These are phyloP conservation scores for Apaloderma vittatum DNA, from an alignment of 2,113 vertebrate species.

Conservation along the genomic window DNA sequence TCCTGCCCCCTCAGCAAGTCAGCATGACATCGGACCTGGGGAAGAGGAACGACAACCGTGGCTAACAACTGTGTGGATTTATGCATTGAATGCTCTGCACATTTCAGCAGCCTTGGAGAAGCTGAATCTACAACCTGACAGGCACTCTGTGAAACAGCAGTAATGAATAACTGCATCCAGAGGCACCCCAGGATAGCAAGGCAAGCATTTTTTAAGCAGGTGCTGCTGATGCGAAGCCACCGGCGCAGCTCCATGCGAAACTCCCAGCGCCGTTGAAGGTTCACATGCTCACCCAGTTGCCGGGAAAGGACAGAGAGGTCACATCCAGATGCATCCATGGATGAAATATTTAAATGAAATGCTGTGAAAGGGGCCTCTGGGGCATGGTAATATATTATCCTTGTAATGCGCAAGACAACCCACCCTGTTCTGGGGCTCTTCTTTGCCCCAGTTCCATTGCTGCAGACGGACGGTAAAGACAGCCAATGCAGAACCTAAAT, in stretches of 20 bases:
- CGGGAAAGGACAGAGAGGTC: background rate
- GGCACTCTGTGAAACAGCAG: background rate
- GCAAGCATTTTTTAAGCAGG: background rate
- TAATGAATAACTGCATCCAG: background rate
- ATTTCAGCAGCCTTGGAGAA: background rate
- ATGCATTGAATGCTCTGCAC: background rate
- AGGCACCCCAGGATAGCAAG: background rate
- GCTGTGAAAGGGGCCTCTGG: background rate
- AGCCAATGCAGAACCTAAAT: background rate
- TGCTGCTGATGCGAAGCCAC: background rate
- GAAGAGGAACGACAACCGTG: background rate
- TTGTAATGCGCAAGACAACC: background rate
- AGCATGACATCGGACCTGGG: fast-evolving
- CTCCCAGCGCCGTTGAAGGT: background rate
- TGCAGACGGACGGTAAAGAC: background rate
- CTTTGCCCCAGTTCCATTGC: fast-evolving
- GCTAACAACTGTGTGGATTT: background rate
- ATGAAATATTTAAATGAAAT: background rate
- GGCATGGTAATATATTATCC: background rate
- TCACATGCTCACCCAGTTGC: background rate
- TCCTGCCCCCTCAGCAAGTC: background rate
- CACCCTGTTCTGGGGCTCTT: background rate
- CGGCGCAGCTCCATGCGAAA: background rate
- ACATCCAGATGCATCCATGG: background rate
- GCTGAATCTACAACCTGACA: background rate